Base-by-base conservation (phyloP, 2,113 vertebrate species). In the Rafetus swinhoei region DNA sequence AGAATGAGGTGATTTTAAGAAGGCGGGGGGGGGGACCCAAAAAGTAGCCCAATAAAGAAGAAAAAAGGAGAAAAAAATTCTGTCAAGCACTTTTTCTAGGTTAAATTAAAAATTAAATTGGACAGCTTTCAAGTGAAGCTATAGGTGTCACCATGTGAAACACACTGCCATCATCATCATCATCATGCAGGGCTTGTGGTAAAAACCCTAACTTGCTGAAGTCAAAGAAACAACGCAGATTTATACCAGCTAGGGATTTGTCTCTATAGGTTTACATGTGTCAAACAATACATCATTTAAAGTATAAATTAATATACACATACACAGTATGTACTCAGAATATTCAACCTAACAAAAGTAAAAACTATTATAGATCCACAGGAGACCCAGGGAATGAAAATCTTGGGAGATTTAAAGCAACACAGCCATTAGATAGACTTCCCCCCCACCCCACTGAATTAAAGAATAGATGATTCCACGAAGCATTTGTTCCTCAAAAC, bases 91-190 rank as follows among this genome's bases (percentile, higher is more conserved):
- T 45, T 45, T 45, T 54, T 18, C 55, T 4, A 27, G 4, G 65
- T 87, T 57, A 86, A 69, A 69, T n/a, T 69, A 69, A 35, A 25
- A 0, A 59, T 11, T 52, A 54, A 3, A 55, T 5, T 4, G 86
- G 76, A 84, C 83, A 21, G 60, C n/a, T 84, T 81, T 39, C 9
- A 7, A 79, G 18, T 32, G 50, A 86, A 59, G 88, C 55, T 82
- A 83, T 57, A 80, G 3, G 2, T 4, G 85, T 85, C 50, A 81
- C 11, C 29, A 21, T 55, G 11, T 55, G 52, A 81, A 81, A 55
- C 39, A 56, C 1, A 1, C 5, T 16, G 84, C 0, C 81, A 35
- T 0, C 39, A 84, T 65, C 62, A 39, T 0, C 39, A 84, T 65
- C 62, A 84, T 16, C 3, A n/a, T 25, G 82, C 85, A 77, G 80